A percentile compares a stretch with the other conserved stretches of the same genome.
Evolutionary conservation across 2,888 invertebrate genomes (phyloP).

Genomic region (Papilio elwesi): DNA sequence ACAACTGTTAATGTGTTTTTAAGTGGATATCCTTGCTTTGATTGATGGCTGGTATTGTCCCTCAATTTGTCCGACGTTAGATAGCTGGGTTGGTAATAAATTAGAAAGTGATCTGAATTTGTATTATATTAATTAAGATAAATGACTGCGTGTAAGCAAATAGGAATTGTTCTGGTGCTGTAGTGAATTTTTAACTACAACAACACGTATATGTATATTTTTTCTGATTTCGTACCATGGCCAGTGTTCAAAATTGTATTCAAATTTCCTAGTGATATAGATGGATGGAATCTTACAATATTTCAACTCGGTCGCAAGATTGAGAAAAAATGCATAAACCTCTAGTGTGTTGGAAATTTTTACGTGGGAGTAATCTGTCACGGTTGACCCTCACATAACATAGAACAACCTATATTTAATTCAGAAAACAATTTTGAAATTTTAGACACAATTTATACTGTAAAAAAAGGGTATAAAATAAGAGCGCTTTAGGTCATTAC

Average conservation of each 20-base stretch:
- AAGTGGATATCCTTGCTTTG: constrained; percentile 79
- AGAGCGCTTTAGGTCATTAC: background rate
- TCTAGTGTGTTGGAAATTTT: constrained; percentile 28
- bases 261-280: constrained; percentile 26
- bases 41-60: constrained; percentile 74
- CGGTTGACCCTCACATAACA: constrained; percentile 12
- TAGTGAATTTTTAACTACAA: constrained; percentile 21
- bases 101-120: constrained; percentile 69
- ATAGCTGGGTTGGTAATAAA: constrained; percentile 60
- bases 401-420: background rate
- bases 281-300: constrained; percentile 22
- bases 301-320: constrained; percentile 16
- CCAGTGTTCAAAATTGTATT: constrained; percentile 12
- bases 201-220: constrained; percentile 2
- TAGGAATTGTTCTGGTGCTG: constrained; percentile 10
- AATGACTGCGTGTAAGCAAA: constrained; percentile 53
- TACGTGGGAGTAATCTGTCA: constrained; percentile 24
- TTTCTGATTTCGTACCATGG: background rate
- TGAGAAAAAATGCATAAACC: constrained; percentile 29
- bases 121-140: constrained; percentile 76
- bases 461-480: background rate
- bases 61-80: constrained; percentile 62
- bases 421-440: background rate
- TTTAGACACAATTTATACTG: background rate
- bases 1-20: constrained; percentile 72